phyloP scores from a whole-genome alignment of 2,797 vertebrate genomes.

The Spinus olivaceus region DNA sequence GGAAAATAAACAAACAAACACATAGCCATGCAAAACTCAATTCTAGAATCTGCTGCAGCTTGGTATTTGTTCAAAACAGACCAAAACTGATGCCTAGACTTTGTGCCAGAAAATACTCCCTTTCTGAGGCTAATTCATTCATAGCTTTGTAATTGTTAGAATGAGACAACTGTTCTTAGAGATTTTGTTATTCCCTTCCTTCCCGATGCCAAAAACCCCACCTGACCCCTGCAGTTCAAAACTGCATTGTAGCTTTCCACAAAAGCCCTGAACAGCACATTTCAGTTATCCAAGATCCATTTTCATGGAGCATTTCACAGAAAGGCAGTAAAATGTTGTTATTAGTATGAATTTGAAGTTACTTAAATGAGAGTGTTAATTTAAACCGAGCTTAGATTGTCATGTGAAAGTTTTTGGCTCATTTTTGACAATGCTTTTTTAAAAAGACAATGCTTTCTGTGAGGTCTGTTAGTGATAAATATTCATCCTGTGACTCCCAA shows the following conservation, averaged over 20 bases:
- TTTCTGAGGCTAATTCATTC: constrained; percentile 7
- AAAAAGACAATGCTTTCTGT: neutral
- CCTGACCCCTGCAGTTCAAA: constrained; percentile 15
- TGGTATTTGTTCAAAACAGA: neutral
- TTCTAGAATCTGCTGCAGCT: neutral
- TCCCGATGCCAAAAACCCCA: constrained; percentile 26
- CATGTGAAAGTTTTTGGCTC: neutral
- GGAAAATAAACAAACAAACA: neutral
- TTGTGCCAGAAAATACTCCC: neutral
- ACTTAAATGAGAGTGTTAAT: neutral
- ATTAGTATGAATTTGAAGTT: neutral
- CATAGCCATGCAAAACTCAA: neutral
- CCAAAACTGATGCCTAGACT: neutral
- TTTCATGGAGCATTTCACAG: neutral
- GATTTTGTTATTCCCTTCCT: constrained; percentile 9
- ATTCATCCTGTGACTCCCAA: neutral
- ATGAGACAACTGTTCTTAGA: constrained; percentile 13
- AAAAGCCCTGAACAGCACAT: neutral
- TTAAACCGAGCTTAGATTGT: neutral
- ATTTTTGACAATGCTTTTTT: neutral
- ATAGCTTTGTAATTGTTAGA: constrained; percentile 11
- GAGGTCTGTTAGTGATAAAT: neutral
- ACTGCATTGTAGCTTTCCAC: neutral
- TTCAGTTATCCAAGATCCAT: neutral
- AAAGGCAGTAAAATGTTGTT: neutral